phyloP scores from a whole-genome alignment of 2,797 vertebrate genomes.

The Onychomys arenicola region DNA sequence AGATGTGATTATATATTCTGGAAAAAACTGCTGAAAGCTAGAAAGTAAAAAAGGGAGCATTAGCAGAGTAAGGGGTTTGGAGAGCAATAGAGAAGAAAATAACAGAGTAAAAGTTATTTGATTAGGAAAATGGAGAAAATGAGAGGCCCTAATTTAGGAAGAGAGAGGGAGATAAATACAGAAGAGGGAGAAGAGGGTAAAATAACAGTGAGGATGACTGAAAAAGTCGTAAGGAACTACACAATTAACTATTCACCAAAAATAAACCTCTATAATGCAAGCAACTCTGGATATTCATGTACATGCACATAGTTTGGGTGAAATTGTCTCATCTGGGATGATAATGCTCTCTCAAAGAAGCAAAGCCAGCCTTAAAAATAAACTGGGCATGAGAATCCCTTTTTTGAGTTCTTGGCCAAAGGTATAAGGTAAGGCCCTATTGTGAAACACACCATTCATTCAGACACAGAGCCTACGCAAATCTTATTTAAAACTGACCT shows the following conservation, averaged over 20 bases:
- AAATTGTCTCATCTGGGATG: not conserved
- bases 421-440: not conserved
- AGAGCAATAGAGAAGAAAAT: not conserved
- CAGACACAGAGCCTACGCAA: not conserved
- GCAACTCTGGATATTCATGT: too few relatives aligned
- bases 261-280: not conserved
- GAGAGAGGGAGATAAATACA: not conserved
- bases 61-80: not conserved
- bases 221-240: not conserved
- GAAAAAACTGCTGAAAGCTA: not conserved
- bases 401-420: not conserved
- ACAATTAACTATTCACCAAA: not conserved
- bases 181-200: not conserved
- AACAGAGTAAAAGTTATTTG: not conserved
- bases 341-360: not conserved
- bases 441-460: not conserved
- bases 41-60: not conserved
- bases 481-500: not conserved
- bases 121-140: not conserved
- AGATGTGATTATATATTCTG: not conserved
- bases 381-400: not conserved
- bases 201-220: not conserved
- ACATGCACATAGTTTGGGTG: not conserved
- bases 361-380: not conserved
- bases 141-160: not conserved